Evolutionary conservation across 2,113 vertebrate genomes (phyloP).

Genomic region (Erythrocebus patas): DNA sequence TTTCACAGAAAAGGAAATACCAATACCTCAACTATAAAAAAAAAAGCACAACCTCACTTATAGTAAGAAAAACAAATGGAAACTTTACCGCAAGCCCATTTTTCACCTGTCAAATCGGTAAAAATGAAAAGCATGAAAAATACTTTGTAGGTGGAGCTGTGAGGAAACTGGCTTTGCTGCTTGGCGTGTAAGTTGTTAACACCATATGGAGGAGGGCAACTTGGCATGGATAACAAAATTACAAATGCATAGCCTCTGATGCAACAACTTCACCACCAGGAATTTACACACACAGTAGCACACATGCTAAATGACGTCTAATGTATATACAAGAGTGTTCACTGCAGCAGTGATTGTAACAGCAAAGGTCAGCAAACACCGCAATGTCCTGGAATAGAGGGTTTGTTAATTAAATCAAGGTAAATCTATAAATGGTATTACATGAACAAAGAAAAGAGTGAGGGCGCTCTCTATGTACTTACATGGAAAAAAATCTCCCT

Average conservation of each 20-base stretch:
- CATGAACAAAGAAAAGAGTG: not conserved
- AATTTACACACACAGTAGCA: not conserved
- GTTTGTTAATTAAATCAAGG: not conserved
- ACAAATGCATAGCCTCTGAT: not conserved
- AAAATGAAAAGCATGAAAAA: conserved; percentile 20
- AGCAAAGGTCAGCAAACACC: not conserved
- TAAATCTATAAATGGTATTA: not conserved
- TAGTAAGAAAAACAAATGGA: not conserved
- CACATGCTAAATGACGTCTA: not conserved
- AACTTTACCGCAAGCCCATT: not conserved
- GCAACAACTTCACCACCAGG: not conserved
- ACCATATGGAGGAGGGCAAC: not conserved
- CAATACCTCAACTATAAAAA: not conserved
- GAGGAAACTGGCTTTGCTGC: not conserved
- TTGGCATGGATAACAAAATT: not conserved
- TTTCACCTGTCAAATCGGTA: not conserved
- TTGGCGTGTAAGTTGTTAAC: not conserved
- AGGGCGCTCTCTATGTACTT: not conserved
- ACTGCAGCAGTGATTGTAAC: not conserved
- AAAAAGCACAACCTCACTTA: not conserved
- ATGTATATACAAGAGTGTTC: not conserved
- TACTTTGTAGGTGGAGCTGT: not conserved
- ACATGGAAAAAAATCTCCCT: not conserved
- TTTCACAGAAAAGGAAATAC: not conserved
- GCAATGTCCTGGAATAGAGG: not conserved